Evolutionary conservation across 2,113 vertebrate species (phyloP), one percentile per base, ranked within the genome.

Genomic region (Gallinago undulata): DNA sequence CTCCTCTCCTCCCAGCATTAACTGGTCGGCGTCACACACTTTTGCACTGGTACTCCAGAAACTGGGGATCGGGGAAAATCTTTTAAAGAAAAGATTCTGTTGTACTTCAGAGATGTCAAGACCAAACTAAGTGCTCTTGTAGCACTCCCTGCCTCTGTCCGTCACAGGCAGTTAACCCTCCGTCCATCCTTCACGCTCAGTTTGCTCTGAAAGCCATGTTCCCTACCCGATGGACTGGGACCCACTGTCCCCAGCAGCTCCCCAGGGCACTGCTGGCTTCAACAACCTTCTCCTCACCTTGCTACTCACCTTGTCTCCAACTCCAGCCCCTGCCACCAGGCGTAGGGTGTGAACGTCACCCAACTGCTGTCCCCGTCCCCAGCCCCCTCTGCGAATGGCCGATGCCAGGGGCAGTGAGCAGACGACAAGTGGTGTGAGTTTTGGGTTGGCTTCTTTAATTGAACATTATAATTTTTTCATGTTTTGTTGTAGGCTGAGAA

Each of bases 171-270:
- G 76, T 77, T 51, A 35, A 5, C 19, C 19, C 18, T 68, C 30
- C 37, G 27, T 53, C 77, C 19, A 0, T 53, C 60, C 22, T 47
- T 68, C 41, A 18, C 2, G 1, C 21, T 10, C 33, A 13, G 0
- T 6, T 33, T 27, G 4, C 47, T 89, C 39, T 45, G 47, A 47
- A 53, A 75, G 27, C 50, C 13, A 3, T 19, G 15, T 1, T 57
- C 2, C 28, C 18, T 16, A 21, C 23, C 4, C 0, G 6, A 10
- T 63, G 59, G 16, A 4, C 24, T 33, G 37, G n/a, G 37, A n/a
- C 19, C 3, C 0, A 0, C 9, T 23, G 18, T 23, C 23, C 51
- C 33, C 62, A 45, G 48, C 33, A 70, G 30, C 11, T 83, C 24
- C 15, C 48, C 24, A 73, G 59, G 72, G 35, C 22, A 45, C 72